Evolutionary conservation across 2,113 vertebrate genomes (phyloP), one percentile per base, ranked within the genome.

Genomic region (Bagarius yarrelli): DNA sequence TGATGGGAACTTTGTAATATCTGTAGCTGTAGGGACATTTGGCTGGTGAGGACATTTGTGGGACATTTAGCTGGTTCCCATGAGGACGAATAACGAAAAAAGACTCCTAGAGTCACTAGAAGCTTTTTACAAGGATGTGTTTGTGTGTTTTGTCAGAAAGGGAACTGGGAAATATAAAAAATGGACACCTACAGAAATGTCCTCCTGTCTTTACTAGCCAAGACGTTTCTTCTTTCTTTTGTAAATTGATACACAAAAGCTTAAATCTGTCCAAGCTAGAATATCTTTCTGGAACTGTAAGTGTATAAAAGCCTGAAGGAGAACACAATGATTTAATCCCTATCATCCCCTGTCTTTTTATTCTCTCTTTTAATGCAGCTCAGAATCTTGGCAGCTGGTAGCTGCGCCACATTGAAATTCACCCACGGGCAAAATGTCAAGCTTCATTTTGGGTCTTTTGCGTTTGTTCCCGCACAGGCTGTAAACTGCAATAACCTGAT

Each of bases 401-500:
- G 40, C 25, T 47, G 23, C 23, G n/a, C 40, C 52, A 36, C 70
- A 79, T 66, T 75, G 47, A 73, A 83, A 78, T 77, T 75, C 73
- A 80, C 56, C 67, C 59, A 61, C 21, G 30, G 60, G 80, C 77
- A 61, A 84, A 84, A 87, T 80, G 80, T 69, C 79, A 77, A 55
- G 25, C 36, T 83, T 81, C n/a, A 61, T 81, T 83, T 75, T 27
- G 47, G 30, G 72, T 81, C 34, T 75, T 47, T 73, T 55, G 19
- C 5, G 1, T 50, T 82, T 76, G 36, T 27, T 57, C 13, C 30
- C 18, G 14, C 32, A 27, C 76, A 8, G 30, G 83, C 40, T 79
- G 70, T 60, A 82, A 83, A 87, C 84, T 30, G 83, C 77, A 74
- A 34, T 83, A 85, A 87, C 86, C 82, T 86, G 80, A 87, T 87